Base-by-base conservation (phyloP, 2,888 invertebrate genomes). In the Geophilus truncorum region DNA sequence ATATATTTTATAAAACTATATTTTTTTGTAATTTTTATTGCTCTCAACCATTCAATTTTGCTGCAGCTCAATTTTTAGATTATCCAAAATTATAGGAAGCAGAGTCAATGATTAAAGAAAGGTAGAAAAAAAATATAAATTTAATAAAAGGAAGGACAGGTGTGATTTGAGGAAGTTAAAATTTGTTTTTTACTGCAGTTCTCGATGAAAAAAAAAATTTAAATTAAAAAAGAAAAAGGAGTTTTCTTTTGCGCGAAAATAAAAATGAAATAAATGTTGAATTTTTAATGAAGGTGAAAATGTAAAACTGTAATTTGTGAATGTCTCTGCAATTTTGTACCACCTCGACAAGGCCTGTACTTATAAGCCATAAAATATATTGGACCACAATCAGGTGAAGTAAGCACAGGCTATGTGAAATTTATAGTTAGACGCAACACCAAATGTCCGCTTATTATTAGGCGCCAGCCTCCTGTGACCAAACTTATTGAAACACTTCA, bases 281-380 rank as follows among this genome's bases (percentile, higher is more conserved):
- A 57, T 57, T 57, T 40, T 57, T 57, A 57, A 57, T 57, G 57
- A 57, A 57, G 57, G 57, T 57, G 57, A 57, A 57, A 57, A 57
- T 57, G 57, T 57, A 57, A 57, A 57, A 57, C 57, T 57, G 57
- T 57, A 57, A 57, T 57, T 57, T 57, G 57, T 57, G 57, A 57
- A 57, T 57, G 57, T 57, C 57, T 57, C 57, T 57, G 23, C 57
- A 57, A 57, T 57, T 57, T 57, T n/a, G 57, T 57, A 21, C 57
- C 57, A 57, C 57, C 57, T 57, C 57, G 57, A 57, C 57, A 15
- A 57, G 57, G 57, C 57, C 57, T 57, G 57, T 57, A 57, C 57
- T 57, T 57, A 57, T n/a, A 57, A 57, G 57, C 57, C 57, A 57
- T 57, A 57, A 57, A 57, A 57, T 57, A 57, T 57, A 57, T 57